A percentile compares a stretch with the other conserved stretches of the same genome.
These are phyloP conservation scores for Centropus bengalensis DNA, from an alignment of 2,113 vertebrate genomes.

Conservation along the genomic window DNA sequence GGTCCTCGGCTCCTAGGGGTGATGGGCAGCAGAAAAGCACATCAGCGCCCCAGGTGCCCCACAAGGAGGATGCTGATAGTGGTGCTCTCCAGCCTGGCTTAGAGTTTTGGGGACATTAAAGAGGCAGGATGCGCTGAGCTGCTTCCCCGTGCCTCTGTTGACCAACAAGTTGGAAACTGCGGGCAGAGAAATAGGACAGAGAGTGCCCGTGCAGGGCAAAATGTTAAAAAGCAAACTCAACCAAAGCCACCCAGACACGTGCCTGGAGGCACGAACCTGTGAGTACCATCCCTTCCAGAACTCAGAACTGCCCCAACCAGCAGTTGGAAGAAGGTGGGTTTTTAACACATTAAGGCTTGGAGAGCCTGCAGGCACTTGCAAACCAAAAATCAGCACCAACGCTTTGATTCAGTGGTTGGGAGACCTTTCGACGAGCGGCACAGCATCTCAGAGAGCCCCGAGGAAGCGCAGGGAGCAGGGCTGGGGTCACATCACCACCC, in stretches of 20 bases:
- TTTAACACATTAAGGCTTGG: background rate
- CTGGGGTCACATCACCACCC: fast-evolving
- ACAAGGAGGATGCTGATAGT: background rate
- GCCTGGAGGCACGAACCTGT: background rate
- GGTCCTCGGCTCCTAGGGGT: background rate
- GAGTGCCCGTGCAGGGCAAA: background rate
- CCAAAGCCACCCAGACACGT: background rate
- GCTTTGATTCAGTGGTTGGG: fast-evolving
- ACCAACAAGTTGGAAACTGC: background rate
- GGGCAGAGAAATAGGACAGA: background rate
- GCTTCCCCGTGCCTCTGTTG: background rate
- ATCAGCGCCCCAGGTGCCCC: fast-evolving
- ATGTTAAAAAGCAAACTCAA: background rate
- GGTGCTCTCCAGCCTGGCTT: background rate
- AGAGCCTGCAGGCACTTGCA: background rate
- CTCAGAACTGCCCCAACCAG: fast-evolving
- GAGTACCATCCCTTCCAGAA: background rate
- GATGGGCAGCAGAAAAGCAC: background rate
- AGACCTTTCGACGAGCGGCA: fast-evolving
- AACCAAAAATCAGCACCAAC: fast-evolving
- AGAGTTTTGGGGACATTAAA: fast-evolving
- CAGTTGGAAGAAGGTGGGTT: background rate
- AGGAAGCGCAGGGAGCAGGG: background rate
- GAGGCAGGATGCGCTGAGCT: background rate
- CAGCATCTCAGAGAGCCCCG: background rate